Conservation (phyloP, 2,888 invertebrate genomes). For the Oxytorus armatus region DNA sequence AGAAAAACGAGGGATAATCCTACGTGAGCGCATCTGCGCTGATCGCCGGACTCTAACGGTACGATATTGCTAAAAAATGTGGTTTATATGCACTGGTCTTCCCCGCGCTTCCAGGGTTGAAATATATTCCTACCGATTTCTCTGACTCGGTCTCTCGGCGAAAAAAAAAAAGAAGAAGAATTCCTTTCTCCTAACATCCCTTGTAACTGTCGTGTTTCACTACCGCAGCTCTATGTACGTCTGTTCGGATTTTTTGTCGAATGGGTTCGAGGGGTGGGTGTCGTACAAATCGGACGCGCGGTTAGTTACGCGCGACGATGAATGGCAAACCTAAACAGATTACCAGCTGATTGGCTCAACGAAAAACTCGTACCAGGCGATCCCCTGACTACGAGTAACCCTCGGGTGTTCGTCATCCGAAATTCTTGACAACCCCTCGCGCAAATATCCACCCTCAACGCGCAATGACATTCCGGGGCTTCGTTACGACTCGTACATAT, state of each 20-base stretch:
- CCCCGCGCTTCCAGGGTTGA: neutral
- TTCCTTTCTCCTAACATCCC: neutral
- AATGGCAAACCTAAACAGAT: constrained; percentile 82
- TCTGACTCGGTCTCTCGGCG: neutral
- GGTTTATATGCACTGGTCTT: constrained; percentile 25
- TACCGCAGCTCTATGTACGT: too few relatives aligned
- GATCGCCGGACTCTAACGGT: constrained; percentile 12
- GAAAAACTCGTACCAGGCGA: too few relatives aligned
- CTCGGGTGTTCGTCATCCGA: neutral
- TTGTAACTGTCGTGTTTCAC: too few relatives aligned
- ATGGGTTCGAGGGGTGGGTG: constrained; percentile 53
- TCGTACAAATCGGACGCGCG: too few relatives aligned
- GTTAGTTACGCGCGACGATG: constrained; percentile 79
- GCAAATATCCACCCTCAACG: too few relatives aligned
- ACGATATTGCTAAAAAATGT: constrained; percentile 38
- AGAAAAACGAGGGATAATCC: constrained; percentile 51
- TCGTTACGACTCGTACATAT: neutral
- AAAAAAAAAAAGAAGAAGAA: too few relatives aligned
- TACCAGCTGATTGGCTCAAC: constrained; percentile 81
- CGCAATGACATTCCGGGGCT: too few relatives aligned
- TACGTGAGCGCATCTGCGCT: constrained; percentile 42
- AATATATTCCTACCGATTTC: constrained; percentile 36
- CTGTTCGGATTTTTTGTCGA: constrained; percentile 9
- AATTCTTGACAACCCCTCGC: constrained; percentile 4
- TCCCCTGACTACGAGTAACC: too few relatives aligned